Evolutionary conservation across 2,797 vertebrate species (phyloP), one percentile per base, ranked within the genome.

Genomic region (Trachurus trachurus): DNA sequence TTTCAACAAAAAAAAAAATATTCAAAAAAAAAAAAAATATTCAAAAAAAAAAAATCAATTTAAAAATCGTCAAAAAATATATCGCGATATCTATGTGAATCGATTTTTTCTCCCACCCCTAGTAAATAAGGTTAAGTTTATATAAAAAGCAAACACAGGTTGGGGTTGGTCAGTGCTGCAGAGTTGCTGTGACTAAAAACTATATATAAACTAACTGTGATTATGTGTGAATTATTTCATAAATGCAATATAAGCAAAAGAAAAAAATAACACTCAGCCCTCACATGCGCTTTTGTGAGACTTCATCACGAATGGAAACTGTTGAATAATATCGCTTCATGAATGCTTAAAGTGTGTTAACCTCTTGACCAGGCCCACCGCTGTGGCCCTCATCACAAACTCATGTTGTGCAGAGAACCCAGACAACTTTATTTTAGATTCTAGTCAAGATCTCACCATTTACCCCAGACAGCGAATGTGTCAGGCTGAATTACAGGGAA

Each of bases 311-410:
- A 65, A 66, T 59, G 26, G 59, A 61, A 68, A 67, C 49, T 71
- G 72, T 59, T 77, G 56, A 82, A 80, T 74, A 76, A 68, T 61
- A 52, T 74, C 47, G 26, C 29, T 40, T 74, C 68, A 78, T 81
- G 37, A 82, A 76, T 76, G 60, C 39, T 71, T 45, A 69, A 71
- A 66, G 37, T 8, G 10, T n/a, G 40, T 79, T 68, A 71, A 79
- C 66, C 49, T 70, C 47, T 56, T 61, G 2, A 2, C 21, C 57
- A 61, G 22, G 78, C 34, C 58, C 57, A 57, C n/a, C 4, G 1
- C 9, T 4, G 4, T 15, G 29, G 15, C 40, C 47, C 22, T 71
- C 52, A 65, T 78, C 68, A 57, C 34, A 54, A 75, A 72, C 15
- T 59, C 62, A 29, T 22, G 37, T 29, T 54, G 52, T 44, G 40